These are phyloP conservation scores for Tiliacea aurago DNA, from an alignment of 2,888 invertebrate species.

Conservation along the genomic window DNA sequence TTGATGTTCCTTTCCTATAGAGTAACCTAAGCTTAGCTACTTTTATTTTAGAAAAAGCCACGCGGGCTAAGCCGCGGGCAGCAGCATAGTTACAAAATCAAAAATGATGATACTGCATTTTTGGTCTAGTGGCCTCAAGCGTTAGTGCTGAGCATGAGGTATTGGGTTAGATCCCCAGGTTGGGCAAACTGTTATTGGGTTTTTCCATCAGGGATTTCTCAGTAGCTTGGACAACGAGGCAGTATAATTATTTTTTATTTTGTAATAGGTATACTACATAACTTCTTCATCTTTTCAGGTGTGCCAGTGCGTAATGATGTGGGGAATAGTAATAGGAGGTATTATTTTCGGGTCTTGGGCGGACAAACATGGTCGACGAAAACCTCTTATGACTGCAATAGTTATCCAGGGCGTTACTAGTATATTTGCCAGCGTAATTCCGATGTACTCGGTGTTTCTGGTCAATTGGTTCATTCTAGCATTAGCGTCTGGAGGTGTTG, in stretches of 20 bases:
- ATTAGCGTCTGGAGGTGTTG: constrained; percentile 91
- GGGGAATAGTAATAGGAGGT: constrained; percentile 91
- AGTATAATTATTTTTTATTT: background rate
- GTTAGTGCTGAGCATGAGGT: background rate
- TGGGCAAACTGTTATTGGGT: background rate
- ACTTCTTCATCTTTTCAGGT: constrained; percentile 73
- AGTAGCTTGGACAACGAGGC: background rate
- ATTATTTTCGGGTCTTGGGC: constrained; percentile 91
- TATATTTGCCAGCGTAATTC: constrained; percentile 87
- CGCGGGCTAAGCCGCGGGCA: too few species aligned
- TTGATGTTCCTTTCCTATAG: too few species aligned
- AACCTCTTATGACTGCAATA: constrained; percentile 90
- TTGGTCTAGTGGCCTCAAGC: background rate
- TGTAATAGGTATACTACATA: background rate
- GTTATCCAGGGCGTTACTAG: constrained; percentile 89
- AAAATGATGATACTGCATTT: too few species aligned
- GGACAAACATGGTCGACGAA: constrained; percentile 91
- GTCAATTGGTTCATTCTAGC: constrained; percentile 90
- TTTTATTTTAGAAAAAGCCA: too few species aligned
- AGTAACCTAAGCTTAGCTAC: too few species aligned
- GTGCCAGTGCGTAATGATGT: constrained; percentile 91
- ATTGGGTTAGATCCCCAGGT: background rate
- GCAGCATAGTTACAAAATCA: background rate
- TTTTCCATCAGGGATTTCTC: background rate
- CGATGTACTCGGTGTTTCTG: constrained; percentile 89